Conservation (phyloP, 1,140 invertebrate genomes). For the Drosophila funebris region DNA sequence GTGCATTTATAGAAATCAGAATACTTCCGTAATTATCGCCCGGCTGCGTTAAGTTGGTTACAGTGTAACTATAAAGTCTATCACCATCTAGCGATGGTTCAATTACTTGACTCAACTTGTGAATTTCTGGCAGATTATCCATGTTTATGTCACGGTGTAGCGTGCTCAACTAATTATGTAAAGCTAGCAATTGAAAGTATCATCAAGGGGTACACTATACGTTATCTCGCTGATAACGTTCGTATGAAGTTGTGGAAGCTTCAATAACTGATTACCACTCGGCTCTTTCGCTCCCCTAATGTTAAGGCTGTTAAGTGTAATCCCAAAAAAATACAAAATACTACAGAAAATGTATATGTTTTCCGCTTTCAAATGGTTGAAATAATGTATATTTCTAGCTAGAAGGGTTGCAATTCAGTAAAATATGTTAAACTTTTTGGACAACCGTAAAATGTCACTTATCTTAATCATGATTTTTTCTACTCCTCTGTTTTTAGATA, state of each 20-base stretch:
- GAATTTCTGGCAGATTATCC: conserved; percentile 54
- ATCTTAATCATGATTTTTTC: conserved; percentile 53
- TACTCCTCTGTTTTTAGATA: conserved; percentile 59
- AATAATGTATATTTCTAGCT: neutral
- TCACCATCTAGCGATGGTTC: conserved; percentile 47
- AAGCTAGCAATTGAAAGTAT: neutral
- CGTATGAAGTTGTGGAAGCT: too few relatives aligned
- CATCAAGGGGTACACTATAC: neutral
- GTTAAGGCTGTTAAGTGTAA: neutral
- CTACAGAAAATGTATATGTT: too few relatives aligned
- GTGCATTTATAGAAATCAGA: conserved; percentile 83
- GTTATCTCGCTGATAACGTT: conserved; percentile 38
- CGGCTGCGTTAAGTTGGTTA: conserved; percentile 83
- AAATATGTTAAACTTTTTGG: conserved; percentile 68
- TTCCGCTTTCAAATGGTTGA: neutral
- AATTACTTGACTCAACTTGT: conserved; percentile 46
- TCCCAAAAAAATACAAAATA: neutral
- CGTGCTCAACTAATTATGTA: neutral
- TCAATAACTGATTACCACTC: neutral
- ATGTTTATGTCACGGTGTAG: conserved; percentile 20
- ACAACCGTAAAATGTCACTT: conserved; percentile 59
- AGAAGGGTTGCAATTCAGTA: conserved; percentile 19
- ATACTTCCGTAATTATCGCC: conserved; percentile 87
- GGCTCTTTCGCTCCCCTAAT: neutral
- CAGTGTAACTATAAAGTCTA: conserved; percentile 32